Evolutionary conservation across 1,140 invertebrate genomes (phyloP).

Genomic region (Pogonus chalceus): DNA sequence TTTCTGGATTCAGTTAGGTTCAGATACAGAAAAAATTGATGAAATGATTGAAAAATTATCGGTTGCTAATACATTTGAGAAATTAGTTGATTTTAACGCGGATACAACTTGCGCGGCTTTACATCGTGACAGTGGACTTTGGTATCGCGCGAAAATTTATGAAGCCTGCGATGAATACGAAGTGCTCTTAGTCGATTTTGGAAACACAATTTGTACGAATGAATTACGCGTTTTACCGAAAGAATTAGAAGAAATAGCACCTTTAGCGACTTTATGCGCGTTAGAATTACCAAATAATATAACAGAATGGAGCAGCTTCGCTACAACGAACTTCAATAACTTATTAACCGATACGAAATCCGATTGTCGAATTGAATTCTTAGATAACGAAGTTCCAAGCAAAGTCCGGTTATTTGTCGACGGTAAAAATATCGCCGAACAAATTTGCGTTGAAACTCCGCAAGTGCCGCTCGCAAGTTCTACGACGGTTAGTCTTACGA

Average conservation of each 20-base stretch:
- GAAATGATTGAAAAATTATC: slow-evolving; percentile 44
- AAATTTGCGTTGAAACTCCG: neutral
- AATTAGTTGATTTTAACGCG: slow-evolving; percentile 37
- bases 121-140: slow-evolving; percentile 50
- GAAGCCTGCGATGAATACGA: slow-evolving; percentile 43
- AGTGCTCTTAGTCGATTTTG: slow-evolving; percentile 59
- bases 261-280: slow-evolving; percentile 46
- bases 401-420: slow-evolving; percentile 8
- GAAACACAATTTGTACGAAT: slow-evolving; percentile 46
- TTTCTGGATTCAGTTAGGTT: slow-evolving; percentile 55
- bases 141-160: slow-evolving; percentile 50
- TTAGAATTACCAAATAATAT: slow-evolving; percentile 52
- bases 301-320: slow-evolving; percentile 44
- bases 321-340: slow-evolving; percentile 45
- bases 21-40: slow-evolving; percentile 42
- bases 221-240: slow-evolving; percentile 46
- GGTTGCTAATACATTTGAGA: slow-evolving; percentile 40
- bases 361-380: slow-evolving; percentile 45
- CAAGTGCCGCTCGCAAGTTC: neutral
- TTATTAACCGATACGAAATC: slow-evolving; percentile 32
- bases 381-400: slow-evolving; percentile 22
- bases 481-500: neutral
- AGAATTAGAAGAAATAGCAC: slow-evolving; percentile 42
- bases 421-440: neutral
- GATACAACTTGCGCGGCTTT: slow-evolving; percentile 46